Conservation (phyloP, 2,888 invertebrate species). For the Ellobium chinense region DNA sequence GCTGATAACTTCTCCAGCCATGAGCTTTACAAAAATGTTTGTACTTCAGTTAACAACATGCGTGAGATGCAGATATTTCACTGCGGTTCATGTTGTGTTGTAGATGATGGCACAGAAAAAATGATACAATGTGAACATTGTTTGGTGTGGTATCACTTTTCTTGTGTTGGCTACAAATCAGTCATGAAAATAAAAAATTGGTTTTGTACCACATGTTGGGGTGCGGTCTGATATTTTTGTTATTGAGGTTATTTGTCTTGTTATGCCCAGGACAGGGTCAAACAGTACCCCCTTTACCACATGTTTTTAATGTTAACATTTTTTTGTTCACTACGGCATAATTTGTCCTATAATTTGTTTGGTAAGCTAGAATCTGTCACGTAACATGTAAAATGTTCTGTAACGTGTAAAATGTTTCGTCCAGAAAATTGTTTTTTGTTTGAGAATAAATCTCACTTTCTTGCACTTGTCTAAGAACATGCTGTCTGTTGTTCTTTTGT, state of each 20-base stretch:
- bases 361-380: too few species aligned
- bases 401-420: too few species aligned
- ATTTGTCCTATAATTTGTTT: too few species aligned
- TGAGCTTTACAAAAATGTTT: neutral
- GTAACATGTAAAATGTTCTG: too few species aligned
- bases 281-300: too few species aligned
- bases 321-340: too few species aligned
- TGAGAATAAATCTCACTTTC: too few species aligned
- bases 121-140: slow-evolving; percentile 9
- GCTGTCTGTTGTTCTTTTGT: too few species aligned
- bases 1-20: neutral
- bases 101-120: neutral
- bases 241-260: neutral
- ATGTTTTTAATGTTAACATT: too few species aligned
- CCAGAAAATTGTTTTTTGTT: too few species aligned
- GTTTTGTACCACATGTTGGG: slow-evolving; percentile 3
- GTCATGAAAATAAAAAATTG: slow-evolving; percentile 1
- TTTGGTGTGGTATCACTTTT: slow-evolving; percentile 16
- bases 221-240: neutral
- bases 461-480: too few species aligned
- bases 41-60: neutral
- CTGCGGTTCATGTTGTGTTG: slow-evolving; percentile 10
- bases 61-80: neutral
- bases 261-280: too few species aligned
- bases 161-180: neutral